Conservation (phyloP, 2,797 vertebrate species). For the Clamator glandarius region DNA sequence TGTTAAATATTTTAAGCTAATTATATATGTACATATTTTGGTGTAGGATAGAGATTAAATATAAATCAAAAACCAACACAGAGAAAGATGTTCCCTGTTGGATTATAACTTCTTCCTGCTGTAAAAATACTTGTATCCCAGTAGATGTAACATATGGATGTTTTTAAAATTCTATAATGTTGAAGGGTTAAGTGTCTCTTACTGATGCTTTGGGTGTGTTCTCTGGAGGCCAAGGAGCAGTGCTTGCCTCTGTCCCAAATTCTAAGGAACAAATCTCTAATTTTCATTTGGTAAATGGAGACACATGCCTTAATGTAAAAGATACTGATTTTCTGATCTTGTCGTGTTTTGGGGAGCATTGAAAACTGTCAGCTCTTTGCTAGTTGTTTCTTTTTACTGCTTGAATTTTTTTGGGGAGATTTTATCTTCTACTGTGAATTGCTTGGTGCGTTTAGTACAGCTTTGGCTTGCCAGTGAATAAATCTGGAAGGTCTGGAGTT, state of each 20-base stretch:
- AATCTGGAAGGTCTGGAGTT: slow-evolving; percentile 34
- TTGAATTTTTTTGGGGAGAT: slow-evolving; percentile 39
- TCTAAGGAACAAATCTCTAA: neutral
- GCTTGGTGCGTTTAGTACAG: slow-evolving; percentile 49
- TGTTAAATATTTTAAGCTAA: slow-evolving; percentile 54
- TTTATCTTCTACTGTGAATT: slow-evolving; percentile 47
- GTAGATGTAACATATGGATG: neutral
- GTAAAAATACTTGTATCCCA: neutral
- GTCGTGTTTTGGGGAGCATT: neutral
- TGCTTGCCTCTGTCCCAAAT: neutral
- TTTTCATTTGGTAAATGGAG: neutral
- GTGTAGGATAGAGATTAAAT: slow-evolving; percentile 14
- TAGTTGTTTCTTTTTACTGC: slow-evolving; percentile 39
- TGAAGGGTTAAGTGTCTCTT: neutral
- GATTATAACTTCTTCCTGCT: neutral
- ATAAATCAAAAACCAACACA: slow-evolving; percentile 48
- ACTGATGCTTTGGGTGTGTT: neutral
- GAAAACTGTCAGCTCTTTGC: slow-evolving; percentile 10
- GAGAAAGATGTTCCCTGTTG: neutral
- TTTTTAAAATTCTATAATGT: neutral
- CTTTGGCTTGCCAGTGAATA: slow-evolving; percentile 43
- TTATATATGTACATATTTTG: slow-evolving; percentile 14
- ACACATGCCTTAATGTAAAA: neutral
- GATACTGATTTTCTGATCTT: neutral
- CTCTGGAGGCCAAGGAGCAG: neutral